A percentile compares a stretch with the other conserved stretches of the same genome.
Evolutionary conservation across 2,113 vertebrate species (phyloP).

Genomic region (Campylorhamphus procurvoides): DNA sequence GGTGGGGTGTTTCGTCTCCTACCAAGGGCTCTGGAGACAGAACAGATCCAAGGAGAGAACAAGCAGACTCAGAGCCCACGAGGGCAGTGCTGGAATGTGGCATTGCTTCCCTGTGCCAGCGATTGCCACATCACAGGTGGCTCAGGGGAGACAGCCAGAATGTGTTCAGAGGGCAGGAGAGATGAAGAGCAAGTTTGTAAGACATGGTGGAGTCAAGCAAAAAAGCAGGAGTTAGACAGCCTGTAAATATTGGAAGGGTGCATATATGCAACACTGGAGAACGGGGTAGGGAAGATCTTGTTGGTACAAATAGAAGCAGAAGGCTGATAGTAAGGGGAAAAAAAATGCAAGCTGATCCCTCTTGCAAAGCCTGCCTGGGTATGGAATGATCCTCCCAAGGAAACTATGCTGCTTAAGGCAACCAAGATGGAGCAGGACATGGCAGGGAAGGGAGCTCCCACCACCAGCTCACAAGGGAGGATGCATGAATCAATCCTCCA

Average conservation of each 20-base stretch:
- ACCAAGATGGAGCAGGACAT: background rate
- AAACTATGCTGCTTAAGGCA: background rate
- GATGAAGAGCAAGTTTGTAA: background rate
- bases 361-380: background rate
- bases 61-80: background rate
- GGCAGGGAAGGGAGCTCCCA: background rate
- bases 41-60: background rate
- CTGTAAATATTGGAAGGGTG: background rate
- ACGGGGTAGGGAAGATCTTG: background rate
- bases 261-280: background rate
- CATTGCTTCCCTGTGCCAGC: background rate
- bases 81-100: background rate
- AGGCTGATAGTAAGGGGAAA: background rate
- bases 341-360: background rate
- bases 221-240: background rate
- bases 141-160: background rate
- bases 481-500: background rate
- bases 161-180: accelerated
- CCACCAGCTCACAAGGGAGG: background rate
- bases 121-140: background rate
- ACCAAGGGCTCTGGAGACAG: background rate
- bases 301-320: background rate
- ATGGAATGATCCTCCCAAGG: background rate
- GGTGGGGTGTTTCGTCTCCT: background rate
- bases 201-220: background rate